A percentile compares a stretch with the other conserved stretches of the same genome.
Conservation (phyloP, 2,113 vertebrate species). For the Melospiza georgiana region DNA sequence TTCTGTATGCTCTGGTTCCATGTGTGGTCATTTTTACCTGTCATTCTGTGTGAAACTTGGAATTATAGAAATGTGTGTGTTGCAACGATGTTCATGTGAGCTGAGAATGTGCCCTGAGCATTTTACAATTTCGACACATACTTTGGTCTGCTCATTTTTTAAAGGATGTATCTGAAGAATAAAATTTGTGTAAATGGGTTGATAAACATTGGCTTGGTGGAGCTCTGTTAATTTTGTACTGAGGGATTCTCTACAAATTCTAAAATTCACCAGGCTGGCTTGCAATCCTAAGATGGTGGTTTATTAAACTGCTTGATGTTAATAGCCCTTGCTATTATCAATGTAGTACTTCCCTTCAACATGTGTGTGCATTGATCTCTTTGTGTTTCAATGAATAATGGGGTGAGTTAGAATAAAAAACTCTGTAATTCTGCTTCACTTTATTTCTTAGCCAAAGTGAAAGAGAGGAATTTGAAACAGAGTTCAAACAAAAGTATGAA, state of each 20-base stretch:
- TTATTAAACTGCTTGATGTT: neutral
- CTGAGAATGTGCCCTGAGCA: neutral
- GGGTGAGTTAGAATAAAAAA: neutral
- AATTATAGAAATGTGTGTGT: neutral
- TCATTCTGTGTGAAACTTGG: neutral
- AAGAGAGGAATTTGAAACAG: slow-evolving; percentile 91
- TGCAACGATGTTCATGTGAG: neutral
- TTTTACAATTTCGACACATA: neutral
- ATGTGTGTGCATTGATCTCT: neutral
- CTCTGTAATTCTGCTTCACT: slow-evolving; percentile 18
- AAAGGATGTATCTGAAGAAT: neutral
- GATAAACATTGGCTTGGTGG: neutral
- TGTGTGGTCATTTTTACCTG: neutral
- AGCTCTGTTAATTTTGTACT: neutral
- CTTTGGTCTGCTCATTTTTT: neutral
- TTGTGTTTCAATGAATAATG: neutral
- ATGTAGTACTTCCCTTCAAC: neutral
- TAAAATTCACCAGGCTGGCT: neutral
- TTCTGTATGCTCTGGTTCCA: neutral
- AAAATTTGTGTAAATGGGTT: neutral
- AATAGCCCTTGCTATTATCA: neutral
- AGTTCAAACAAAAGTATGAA: slow-evolving; percentile 93
- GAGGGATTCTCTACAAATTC: neutral
- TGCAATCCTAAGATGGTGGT: neutral
- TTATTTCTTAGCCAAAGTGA: slow-evolving; percentile 87